A percentile compares a stretch with the other conserved stretches of the same genome.
phyloP scores from a whole-genome alignment of 2,888 invertebrate genomes.

The Himalopsyche tibetana region DNA sequence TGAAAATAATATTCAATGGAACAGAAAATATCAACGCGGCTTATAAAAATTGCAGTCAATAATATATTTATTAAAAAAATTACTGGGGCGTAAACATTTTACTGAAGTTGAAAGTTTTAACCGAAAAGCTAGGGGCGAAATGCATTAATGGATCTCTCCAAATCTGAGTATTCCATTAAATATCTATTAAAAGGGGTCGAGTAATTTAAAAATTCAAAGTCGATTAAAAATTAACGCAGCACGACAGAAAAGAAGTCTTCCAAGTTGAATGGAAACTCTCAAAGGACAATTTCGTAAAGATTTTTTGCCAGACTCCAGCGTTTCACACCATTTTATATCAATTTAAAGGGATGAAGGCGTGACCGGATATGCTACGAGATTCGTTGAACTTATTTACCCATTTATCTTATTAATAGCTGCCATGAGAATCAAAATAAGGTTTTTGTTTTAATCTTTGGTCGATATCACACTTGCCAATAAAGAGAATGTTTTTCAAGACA shows the following conservation, averaged over 20 bases:
- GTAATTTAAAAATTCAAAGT: background rate
- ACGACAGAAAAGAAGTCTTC: background rate
- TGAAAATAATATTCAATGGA: too few relatives aligned
- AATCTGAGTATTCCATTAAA: conserved; percentile 23
- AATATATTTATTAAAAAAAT: background rate
- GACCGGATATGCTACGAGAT: background rate
- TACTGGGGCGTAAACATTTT: background rate
- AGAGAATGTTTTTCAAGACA: too few relatives aligned
- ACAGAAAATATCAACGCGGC: too few relatives aligned
- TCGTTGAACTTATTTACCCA: background rate
- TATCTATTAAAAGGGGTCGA: conserved; percentile 14
- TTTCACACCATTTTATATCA: background rate
- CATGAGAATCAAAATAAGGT: too few relatives aligned
- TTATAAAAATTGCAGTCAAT: background rate
- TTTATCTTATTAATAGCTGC: too few relatives aligned
- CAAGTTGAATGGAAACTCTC: background rate
- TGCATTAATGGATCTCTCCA: conserved; percentile 10
- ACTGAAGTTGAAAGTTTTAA: background rate
- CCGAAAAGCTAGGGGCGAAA: background rate
- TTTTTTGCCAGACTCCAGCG: background rate
- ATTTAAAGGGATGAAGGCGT: background rate
- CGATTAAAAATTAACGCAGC: conserved; percentile 15
- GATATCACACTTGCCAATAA: too few relatives aligned
- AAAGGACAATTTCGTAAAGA: background rate
- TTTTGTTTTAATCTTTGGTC: too few relatives aligned